Evolutionary conservation across 2,888 invertebrate species (phyloP).

Genomic region (Xylophagus ater): DNA sequence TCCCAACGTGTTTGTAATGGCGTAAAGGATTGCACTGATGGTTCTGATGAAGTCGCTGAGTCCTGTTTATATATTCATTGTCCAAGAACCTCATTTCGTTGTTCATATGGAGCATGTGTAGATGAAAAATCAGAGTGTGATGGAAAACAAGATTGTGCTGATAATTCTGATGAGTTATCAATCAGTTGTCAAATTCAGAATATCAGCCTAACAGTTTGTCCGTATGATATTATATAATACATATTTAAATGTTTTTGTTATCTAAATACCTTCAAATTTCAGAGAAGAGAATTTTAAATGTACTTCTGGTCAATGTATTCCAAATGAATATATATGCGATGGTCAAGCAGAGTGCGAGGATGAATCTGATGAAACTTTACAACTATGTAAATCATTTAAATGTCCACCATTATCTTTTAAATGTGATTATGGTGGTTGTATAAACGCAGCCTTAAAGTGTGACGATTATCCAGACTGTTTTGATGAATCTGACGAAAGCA

Average conservation of each 20-base stretch:
- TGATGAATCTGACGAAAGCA: conserved; percentile 1
- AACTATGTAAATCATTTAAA: too few relatives aligned
- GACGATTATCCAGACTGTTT: not conserved
- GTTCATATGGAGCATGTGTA: conserved; percentile 3
- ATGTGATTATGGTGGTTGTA: conserved; percentile 7
- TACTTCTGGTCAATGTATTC: conserved; percentile 20
- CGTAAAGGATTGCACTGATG: conserved; percentile 14
- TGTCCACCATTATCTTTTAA: conserved; percentile 1
- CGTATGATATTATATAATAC: too few relatives aligned
- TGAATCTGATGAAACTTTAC: conserved; percentile 23
- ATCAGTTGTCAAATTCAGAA: conserved; percentile 4
- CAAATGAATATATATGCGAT: conserved; percentile 28
- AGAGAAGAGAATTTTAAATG: conserved; percentile 17
- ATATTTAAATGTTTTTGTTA: too few relatives aligned
- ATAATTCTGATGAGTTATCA: conserved; percentile 11
- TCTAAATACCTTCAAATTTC: too few relatives aligned
- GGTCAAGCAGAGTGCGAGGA: conserved; percentile 28
- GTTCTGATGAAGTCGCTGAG: conserved; percentile 12
- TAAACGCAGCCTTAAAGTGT: not conserved
- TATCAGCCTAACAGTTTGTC: too few relatives aligned
- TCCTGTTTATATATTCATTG: too few relatives aligned
- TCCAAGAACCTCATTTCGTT: not conserved
- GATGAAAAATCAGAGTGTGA: conserved; percentile 1
- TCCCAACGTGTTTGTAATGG: conserved; percentile 33
- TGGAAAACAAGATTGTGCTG: conserved; percentile 5